A percentile compares a stretch with the other conserved stretches of the same genome.
These are phyloP conservation scores for Drosophila incognita DNA, from an alignment of 2,888 invertebrate genomes.

Conservation along the genomic window DNA sequence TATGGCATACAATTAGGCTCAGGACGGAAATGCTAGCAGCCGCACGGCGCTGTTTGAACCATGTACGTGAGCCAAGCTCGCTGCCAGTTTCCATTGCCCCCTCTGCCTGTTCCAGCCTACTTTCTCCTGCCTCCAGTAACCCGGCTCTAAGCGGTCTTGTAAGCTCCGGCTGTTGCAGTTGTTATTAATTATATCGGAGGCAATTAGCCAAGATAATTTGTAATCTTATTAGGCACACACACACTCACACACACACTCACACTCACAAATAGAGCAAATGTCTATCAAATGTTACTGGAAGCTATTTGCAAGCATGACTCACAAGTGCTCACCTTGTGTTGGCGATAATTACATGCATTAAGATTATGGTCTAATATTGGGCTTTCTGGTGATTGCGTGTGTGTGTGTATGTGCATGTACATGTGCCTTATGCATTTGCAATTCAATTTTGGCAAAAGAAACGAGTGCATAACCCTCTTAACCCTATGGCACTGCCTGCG, in stretches of 20 bases:
- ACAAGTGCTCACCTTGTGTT: constrained; percentile 15
- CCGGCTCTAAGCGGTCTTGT: constrained; percentile 11
- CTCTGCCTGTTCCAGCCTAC: not conserved
- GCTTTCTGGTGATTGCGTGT: constrained; percentile 6
- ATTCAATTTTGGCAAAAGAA: constrained; percentile 23
- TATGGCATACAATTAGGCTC: constrained; percentile 78
- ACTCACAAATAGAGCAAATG: constrained; percentile 13
- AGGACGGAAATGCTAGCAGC: constrained; percentile 47
- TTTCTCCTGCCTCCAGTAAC: not conserved
- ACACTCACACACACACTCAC: constrained; percentile 9
- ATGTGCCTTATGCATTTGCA: constrained; percentile 5
- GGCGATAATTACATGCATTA: constrained; percentile 64
- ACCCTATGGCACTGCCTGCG: not conserved
- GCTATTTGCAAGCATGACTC: constrained; percentile 17
- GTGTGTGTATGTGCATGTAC: not conserved
- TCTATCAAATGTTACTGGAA: constrained; percentile 46
- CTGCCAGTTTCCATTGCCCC: constrained; percentile 11
- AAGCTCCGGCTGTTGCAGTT: constrained; percentile 60
- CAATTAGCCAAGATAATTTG: constrained; percentile 79
- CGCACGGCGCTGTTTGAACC: constrained; percentile 21
- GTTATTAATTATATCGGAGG: constrained; percentile 79
- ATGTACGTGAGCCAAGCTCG: constrained; percentile 43
- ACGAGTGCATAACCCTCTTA: constrained; percentile 23
- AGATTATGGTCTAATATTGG: constrained; percentile 41
- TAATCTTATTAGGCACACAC: constrained; percentile 70